Evolutionary conservation across 2,113 vertebrate genomes (phyloP), one percentile per base, ranked within the genome.

Genomic region (Mohoua ochrocephala): DNA sequence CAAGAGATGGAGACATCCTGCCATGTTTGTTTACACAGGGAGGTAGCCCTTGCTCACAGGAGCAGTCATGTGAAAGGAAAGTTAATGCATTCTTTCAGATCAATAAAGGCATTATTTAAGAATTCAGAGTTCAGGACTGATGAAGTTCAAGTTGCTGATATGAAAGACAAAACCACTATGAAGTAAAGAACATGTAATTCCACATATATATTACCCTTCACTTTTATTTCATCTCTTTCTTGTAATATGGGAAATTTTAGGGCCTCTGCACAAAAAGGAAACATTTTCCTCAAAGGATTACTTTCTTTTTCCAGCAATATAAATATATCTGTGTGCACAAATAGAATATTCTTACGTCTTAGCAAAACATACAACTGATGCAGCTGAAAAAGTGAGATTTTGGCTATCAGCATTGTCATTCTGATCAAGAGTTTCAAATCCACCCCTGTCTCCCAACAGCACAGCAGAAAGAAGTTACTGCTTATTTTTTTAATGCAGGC

Each of bases 401-500:
- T 77, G 16, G 52, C 27, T 92, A 28, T 50, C 28, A 49, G 19
- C 35, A 61, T 12, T 39, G 31, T 28, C 41, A 59, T 27, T 70
- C 45, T 52, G 80, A 74, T 41, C 0, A 0, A 76, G 45, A 84
- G 26, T 52, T 91, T 52, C 53, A 47, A 22, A 84, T 68, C n/a
- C 7, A 4, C 19, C 3, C 5, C 8, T 1, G 1, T 15, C 23
- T 22, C 35, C 13, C 30, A 54, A 7, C 3, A 44, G 27, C 49
- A 65, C 42, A 49, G 41, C 1, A 54, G 65, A 71, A 81, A 82
- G 59, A 83, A 78, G 54, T 69, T 95, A 86, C 74, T 78, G 47
- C 90, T 96, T 93, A 54, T 87, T 92, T 93, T 91, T 69, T 89
- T 52, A 79, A 93, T 47, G 52, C 44, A 85, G 84, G 67, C 80